Evolutionary conservation across 2,888 invertebrate genomes (phyloP).

Genomic region (Drosophila crucigera): DNA sequence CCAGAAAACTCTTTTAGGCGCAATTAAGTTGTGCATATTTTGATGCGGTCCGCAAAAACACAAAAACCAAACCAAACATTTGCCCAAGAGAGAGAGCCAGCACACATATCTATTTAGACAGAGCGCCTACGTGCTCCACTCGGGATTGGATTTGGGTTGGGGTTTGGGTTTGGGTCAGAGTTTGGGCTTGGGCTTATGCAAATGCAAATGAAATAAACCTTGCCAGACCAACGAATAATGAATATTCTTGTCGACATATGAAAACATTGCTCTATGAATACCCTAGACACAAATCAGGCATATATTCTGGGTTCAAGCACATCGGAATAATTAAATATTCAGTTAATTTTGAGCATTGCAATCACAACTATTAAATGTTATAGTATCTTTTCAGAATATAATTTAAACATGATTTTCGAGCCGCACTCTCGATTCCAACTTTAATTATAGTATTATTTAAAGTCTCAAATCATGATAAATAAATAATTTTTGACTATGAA

Average conservation of each 20-base stretch:
- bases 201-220: slow-evolving; percentile 39
- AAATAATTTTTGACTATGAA: not conserved
- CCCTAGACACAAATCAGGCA: not conserved
- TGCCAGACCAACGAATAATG: slow-evolving; percentile 30
- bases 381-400: not conserved
- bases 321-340: not conserved
- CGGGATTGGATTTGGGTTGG: not conserved
- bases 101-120: not conserved
- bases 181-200: slow-evolving; percentile 51
- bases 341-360: not conserved
- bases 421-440: not conserved
- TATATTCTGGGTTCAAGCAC: no score
- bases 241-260: slow-evolving; percentile 50
- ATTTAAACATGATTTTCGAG: not conserved
- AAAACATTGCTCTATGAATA: slow-evolving; percentile 10
- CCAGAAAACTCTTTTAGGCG: slow-evolving; percentile 54
- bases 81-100: slow-evolving; percentile 14
- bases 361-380: not conserved
- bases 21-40: slow-evolving; percentile 63
- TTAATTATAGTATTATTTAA: not conserved
- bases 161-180: not conserved
- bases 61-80: not conserved
- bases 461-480: not conserved
- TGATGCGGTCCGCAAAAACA: slow-evolving; percentile 29
- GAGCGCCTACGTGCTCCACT: slow-evolving; percentile 15